These are phyloP conservation scores for Marcusenius ussheri DNA, from an alignment of 2,113 vertebrate species.

Conservation along the genomic window DNA sequence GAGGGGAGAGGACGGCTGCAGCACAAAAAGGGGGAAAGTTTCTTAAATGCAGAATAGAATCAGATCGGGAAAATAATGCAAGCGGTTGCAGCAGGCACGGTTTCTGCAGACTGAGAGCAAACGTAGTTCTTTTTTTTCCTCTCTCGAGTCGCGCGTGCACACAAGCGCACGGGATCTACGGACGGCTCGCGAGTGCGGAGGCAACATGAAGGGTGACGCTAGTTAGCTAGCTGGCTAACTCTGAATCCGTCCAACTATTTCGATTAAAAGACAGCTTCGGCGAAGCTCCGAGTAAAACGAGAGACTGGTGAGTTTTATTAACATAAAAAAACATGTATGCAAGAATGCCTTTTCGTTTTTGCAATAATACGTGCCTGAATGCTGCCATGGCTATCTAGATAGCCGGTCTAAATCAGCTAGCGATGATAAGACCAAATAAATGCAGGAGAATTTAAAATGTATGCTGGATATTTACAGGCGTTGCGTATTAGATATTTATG, in stretches of 20 bases:
- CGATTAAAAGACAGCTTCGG: not conserved
- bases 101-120: not conserved
- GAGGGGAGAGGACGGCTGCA: conserved; percentile 24
- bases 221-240: conserved; percentile 7
- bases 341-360: not conserved
- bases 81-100: not conserved
- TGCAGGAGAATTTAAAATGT: not conserved
- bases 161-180: not conserved
- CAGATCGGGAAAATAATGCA: not conserved
- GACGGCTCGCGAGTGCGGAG: not conserved
- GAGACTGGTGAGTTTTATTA: conserved; percentile 9
- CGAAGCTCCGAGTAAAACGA: not conserved
- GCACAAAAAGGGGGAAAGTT: conserved; percentile 18
- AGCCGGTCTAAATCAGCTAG: not conserved
- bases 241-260: not conserved
- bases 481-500: not conserved
- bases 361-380: not conserved
- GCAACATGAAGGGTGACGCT: not conserved
- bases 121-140: not conserved
- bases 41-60: conserved; percentile 3
- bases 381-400: not conserved
- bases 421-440: not conserved
- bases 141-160: not conserved
- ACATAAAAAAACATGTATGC: not conserved
- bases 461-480: not conserved